Base-by-base conservation (phyloP, 2,888 invertebrate genomes). In the Andrena trimmerana region DNA sequence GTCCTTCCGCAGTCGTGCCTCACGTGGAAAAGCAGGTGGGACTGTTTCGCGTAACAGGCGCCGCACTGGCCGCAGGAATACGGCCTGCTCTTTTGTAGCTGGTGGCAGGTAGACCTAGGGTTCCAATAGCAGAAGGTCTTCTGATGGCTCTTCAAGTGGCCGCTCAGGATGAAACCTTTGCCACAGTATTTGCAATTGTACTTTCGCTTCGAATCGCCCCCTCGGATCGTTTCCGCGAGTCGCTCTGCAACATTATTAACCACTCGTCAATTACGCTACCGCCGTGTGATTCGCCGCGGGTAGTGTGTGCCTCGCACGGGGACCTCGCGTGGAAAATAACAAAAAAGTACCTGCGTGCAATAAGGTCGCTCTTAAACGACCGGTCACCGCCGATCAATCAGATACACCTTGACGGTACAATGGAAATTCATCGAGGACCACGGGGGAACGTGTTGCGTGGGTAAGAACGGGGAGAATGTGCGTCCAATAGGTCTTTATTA, bases 1-100 rank as follows among this genome's bases (percentile, higher is more conserved):
- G 87, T 90, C 16, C 89, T 85, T 6, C 91, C 90, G 57, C 91
- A 92, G 50, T 92, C 92, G 73, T 90, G 91, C 42, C 87, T 88
- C 29, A 88, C 76, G 72, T 92, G 92, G 60, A 89, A 90, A 29
- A 89, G 85, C 60, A 92, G 74, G 20, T 90, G 89, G 1, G 89
- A 90, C 63, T 91, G 90, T 68, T 89, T 87, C 66, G 91, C 89
- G 73, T 92, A 92, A 75, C 89, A 88, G 52, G 90, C 87, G 16
- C 91, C 91, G 83, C 92, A 93, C 36, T 86, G 86, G 20, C 78
- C 78, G 66, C 92, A 92, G 70, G 87, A 85, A 73, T 87, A 90
- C 16, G 92, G 91, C 54, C 90, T 86, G 62, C 76, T 83, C 66
- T 89, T 89, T 68, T 83, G 84, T 60, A 78, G 77, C 67, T 86